Conservation (phyloP, 2,888 invertebrate species). For the Beris morrisii region DNA sequence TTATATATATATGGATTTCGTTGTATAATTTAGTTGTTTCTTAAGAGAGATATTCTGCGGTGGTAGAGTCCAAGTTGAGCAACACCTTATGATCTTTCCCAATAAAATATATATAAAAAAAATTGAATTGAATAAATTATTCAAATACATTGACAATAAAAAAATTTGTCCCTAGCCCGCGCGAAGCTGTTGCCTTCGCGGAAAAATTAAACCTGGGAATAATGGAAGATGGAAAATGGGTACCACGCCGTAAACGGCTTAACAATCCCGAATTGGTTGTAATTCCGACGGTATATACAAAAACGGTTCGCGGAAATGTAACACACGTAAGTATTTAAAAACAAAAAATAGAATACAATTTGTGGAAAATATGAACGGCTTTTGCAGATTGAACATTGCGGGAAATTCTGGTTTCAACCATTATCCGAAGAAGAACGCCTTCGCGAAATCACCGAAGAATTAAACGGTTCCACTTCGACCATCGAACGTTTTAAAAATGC, state of each 20-base stretch:
- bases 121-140: no score
- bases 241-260: constrained; percentile 44
- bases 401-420: constrained; percentile 54
- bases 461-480: constrained; percentile 52
- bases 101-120: no score
- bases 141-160: no score
- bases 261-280: constrained; percentile 60
- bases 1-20: no score
- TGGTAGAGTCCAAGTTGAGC: no score
- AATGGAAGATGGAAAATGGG: constrained; percentile 46
- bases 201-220: constrained; percentile 48
- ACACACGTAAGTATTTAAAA: constrained; percentile 58
- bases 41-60: no score
- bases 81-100: no score
- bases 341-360: neutral
- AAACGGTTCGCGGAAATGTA: constrained; percentile 56
- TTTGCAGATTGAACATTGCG: constrained; percentile 48
- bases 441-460: constrained; percentile 50
- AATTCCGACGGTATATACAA: constrained; percentile 62
- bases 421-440: constrained; percentile 46
- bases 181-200: constrained; percentile 59
- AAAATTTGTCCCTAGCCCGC: constrained; percentile 49
- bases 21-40: no score
- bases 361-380: neutral
- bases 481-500: constrained; percentile 45